Evolutionary conservation across 2,113 vertebrate genomes (phyloP).

Genomic region (Gambusia holbrooki): DNA sequence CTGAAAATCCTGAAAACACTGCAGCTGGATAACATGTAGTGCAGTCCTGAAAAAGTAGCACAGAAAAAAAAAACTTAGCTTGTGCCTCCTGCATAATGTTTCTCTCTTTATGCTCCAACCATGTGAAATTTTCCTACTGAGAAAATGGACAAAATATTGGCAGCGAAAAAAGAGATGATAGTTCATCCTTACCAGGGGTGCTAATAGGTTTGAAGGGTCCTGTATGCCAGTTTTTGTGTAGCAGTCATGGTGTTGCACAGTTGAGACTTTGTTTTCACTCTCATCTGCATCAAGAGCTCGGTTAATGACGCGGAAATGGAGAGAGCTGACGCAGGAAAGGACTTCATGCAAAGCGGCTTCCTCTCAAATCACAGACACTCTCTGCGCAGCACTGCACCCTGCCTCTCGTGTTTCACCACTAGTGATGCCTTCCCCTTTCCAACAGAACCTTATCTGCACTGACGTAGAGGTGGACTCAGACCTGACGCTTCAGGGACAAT

Average conservation of each 20-base stretch:
- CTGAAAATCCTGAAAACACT: no score
- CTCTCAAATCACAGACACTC: constrained; percentile 7
- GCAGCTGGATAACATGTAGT: no score
- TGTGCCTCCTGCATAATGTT: no score
- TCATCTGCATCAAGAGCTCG: neutral
- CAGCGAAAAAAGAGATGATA: neutral
- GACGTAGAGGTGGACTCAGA: no score
- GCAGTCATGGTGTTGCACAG: neutral
- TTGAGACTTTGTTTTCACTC: neutral
- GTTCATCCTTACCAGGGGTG: neutral
- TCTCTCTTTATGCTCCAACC: neutral
- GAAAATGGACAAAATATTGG: neutral
- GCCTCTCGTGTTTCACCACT: neutral
- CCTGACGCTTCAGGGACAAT: no score
- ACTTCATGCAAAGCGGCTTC: constrained; percentile 36
- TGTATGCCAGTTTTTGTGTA: neutral
- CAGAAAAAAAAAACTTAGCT: no score
- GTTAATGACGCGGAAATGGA: constrained; percentile 8
- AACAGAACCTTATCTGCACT: neutral
- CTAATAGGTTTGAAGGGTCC: neutral
- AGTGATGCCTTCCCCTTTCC: neutral
- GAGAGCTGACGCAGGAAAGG: constrained; percentile 18
- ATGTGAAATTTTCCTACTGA: neutral
- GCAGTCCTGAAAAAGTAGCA: no score
- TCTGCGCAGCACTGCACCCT: constrained; percentile 5